Evolutionary conservation across 2,113 vertebrate species (phyloP).

Genomic region (Cyanoderma ruficeps): DNA sequence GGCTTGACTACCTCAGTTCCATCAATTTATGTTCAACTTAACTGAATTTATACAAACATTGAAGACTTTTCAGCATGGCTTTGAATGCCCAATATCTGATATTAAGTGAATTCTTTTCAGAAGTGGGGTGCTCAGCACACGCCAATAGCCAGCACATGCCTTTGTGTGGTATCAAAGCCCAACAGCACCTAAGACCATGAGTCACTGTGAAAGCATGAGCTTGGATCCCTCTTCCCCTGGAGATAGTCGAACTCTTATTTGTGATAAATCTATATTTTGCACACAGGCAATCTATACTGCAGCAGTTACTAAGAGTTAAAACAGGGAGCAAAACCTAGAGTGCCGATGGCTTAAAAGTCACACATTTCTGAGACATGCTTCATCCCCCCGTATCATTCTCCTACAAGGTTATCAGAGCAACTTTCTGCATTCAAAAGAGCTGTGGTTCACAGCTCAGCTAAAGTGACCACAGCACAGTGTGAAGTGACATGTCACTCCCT

Average conservation of each 20-base stretch:
- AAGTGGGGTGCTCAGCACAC: not conserved
- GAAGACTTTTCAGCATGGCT: not conserved
- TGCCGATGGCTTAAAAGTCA: slow-evolving; percentile 69
- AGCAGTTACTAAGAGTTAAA: slow-evolving; percentile 64
- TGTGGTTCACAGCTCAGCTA: slow-evolving; percentile 72
- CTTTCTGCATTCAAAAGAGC: slow-evolving; percentile 71
- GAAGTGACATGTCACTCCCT: slow-evolving; percentile 66
- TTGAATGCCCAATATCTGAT: not conserved
- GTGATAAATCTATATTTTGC: slow-evolving; percentile 52
- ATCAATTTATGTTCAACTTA: not conserved
- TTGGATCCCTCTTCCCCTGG: not conserved
- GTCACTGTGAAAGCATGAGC: slow-evolving; percentile 39
- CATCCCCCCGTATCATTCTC: slow-evolving; percentile 69
- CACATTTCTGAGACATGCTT: slow-evolving; percentile 69
- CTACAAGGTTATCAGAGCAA: slow-evolving; percentile 74
- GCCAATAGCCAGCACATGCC: not conserved
- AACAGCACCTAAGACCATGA: not conserved
- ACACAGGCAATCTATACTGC: not conserved
- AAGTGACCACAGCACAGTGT: slow-evolving; percentile 75
- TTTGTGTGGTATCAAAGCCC: not conserved
- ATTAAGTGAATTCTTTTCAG: not conserved
- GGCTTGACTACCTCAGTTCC: not conserved
- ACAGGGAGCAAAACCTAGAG: slow-evolving; percentile 54
- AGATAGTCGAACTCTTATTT: not conserved
- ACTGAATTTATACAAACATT: not conserved